Evolutionary conservation across 2,888 invertebrate species (phyloP), one percentile per base, ranked within the genome.

Genomic region (Choristoneura rosaceana): DNA sequence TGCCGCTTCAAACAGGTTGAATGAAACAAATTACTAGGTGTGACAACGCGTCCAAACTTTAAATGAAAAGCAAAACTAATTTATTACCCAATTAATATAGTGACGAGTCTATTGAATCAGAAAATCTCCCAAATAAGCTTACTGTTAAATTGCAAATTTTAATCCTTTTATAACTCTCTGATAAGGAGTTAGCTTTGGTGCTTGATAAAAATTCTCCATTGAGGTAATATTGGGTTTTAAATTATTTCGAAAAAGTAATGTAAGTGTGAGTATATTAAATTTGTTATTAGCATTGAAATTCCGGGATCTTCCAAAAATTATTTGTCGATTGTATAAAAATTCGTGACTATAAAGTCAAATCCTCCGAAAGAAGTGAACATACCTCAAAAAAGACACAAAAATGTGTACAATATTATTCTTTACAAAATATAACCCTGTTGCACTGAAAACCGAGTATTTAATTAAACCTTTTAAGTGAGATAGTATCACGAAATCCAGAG

Each of bases 1-100:
- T 65, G 74, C 41, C 75, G 75, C 76, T 79, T 81, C 79, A 80
- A 73, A 68, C 50, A 67, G 73, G 74, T 75, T 81, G 80, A 81
- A 83, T 75, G 81, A 74, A 78, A 76, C 76, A 79, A 82, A 82
- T 82, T 81, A 80, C 81, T 77, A 75, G 68, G 70, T 38, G 43
- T 12, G 25, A 52, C 63, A 10, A 52, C 45, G 45, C 50, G 14
- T 34, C 58, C 38, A 15, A 69, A 63, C 38, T 59, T 62, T 68
- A 59, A 70, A 59, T 58, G 50, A 14, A 8, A 41, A 63, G 61
- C 2, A 33, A 50, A 68, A 71, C 12, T 67, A 62, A 47, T 52
- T 71, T 45, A 59, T 50, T 60, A 15, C 33, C 33, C 50, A 52
- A 52, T 71, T 61, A 60, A 17, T 65, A 33, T 43, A 61, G 65